phyloP scores from a whole-genome alignment of 2,797 vertebrate genomes.

The Phataginus tricuspis region DNA sequence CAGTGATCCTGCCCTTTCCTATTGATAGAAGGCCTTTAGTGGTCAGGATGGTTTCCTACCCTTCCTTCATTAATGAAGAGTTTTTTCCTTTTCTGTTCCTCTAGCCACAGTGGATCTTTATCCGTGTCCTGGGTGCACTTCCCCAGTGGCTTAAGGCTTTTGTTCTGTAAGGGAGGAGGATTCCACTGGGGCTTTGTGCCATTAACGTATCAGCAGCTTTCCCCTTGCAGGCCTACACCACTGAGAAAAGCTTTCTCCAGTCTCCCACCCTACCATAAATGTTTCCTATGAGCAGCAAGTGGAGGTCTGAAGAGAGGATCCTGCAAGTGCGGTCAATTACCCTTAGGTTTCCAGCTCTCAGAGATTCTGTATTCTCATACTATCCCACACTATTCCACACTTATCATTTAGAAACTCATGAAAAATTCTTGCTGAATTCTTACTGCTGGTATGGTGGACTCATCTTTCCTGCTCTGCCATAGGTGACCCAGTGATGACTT shows the following conservation, averaged over 20 bases:
- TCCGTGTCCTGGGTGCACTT: background rate
- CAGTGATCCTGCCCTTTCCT: background rate
- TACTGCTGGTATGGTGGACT: background rate
- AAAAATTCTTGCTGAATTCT: constrained; percentile 34
- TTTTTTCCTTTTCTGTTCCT: background rate
- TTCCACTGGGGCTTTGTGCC: background rate
- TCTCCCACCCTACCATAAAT: background rate
- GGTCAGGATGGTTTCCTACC: background rate
- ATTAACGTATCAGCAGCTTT: background rate
- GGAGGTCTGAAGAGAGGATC: background rate
- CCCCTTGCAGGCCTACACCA: background rate
- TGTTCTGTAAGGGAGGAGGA: background rate
- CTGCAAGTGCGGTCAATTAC: background rate
- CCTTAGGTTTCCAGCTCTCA: background rate
- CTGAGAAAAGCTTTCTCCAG: background rate
- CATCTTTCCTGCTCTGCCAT: background rate
- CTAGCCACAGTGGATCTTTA: background rate
- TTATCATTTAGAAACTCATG: background rate
- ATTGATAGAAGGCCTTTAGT: background rate
- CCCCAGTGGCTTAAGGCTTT: background rate
- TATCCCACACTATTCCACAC: background rate
- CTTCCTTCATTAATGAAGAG: background rate
- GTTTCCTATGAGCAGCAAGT: background rate
- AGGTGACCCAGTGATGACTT: background rate
- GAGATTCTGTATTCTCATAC: background rate